Evolutionary conservation across 2,113 vertebrate species (phyloP), one percentile per base, ranked within the genome.

Genomic region (Microtus oregoni): DNA sequence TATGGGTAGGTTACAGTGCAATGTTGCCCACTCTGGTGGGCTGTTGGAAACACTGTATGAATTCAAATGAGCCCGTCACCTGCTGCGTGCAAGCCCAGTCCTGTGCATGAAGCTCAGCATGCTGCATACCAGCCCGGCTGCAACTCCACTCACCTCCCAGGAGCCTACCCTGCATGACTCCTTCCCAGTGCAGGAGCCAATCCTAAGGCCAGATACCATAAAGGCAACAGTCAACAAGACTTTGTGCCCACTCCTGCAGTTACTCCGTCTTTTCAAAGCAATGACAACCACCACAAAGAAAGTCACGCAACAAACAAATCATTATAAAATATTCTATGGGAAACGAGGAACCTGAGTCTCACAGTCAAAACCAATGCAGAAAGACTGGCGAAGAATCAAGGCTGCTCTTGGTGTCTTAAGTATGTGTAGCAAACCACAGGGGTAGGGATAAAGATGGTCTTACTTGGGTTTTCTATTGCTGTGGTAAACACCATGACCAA

Each of bases 151-250:
- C 47, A 26, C 9, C 63, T 38, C 63, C 17, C 65, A 52, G 61
- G 32, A 24, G 63, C 17, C 17, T 3, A 0, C 3, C n/a, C 55
- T n/a, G 7, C 0, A 1, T 28, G 3, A 75, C 47, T 3, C 47
- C 3, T 77, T 35, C 35, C n/a, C 12, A 24, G 61, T 35, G 11
- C 20, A 52, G 30, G 20, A 13, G 20, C 3, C n/a, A 75, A 65
- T 30, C 81, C n/a, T 63, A 61, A 47, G 1, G 68, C 41, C 44
- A 76, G 28, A 28, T 17, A n/a, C 70, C 22, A 15, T 67, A 73
- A 70, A 76, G 32, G 6, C 12, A 55, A n/a, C 30, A 70, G 68
- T 11, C n/a, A 41, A 38, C 32, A 76, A 30, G 61, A 78, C 41
- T 12, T 55, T 4, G 20, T 10, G 35, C 32, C 17, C 6, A 35